Base-by-base conservation (phyloP, 2,888 invertebrate species). In the Macropis europaea region DNA sequence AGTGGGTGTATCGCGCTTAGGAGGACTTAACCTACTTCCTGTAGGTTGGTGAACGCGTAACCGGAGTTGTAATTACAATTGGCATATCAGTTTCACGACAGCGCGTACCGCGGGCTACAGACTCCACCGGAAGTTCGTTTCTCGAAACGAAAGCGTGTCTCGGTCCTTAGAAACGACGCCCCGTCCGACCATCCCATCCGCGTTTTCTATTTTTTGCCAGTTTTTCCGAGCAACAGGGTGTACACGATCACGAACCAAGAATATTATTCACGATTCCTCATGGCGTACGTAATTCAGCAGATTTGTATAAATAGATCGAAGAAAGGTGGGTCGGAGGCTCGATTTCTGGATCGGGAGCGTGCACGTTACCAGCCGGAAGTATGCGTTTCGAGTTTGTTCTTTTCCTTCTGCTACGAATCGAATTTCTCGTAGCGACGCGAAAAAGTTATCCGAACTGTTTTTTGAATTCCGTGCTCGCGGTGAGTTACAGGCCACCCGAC, bases 51-150 rank as follows among this genome's bases (percentile, higher is more conserved):
- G 30, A 57, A 63, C 53, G 63, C 60, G 67, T 61, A 73, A 74
- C 61, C 59, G 71, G 47, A 76, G 68, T 68, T 79, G 66, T 69
- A 79, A 74, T 61, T 61, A 70, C 69, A 74, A 76, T 81, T 81
- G 80, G 82, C 81, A 81, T 81, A 81, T 81, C 81, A 81, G 72
- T 82, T 80, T 45, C 68, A 60, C 6, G 52, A 34, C 62, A 57
- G 52, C 52, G 64, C 61, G 48, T 36, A 60, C 56, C 43, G 45
- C 57, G 53, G 56, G 34, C 28, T 26, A 50, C 38, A 47, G 54
- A 56, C 73, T 34, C 68, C 68, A 61, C 67, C 42, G 79, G 82
- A 73, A 59, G 76, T 77, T 74, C 78, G 54, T 4, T 24, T 24
- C 24, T 9, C 17, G 50, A 47, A n/a, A 17, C 28, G 50, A 5